These are phyloP conservation scores for Caenorhabditis becei DNA, from an alignment of 2,888 invertebrate species.

Conservation along the genomic window DNA sequence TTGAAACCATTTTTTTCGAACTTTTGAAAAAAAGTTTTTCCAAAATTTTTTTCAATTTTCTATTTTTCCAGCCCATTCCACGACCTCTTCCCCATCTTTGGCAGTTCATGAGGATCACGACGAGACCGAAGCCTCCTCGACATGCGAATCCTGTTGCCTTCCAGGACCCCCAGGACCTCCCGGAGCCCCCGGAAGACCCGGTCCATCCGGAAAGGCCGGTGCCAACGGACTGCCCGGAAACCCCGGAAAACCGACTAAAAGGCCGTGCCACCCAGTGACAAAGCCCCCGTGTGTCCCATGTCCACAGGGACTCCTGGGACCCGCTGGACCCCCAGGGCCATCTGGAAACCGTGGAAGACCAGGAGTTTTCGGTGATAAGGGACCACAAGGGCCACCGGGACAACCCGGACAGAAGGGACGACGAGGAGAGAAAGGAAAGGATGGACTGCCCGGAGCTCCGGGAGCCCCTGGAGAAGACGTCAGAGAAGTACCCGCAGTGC, in stretches of 20 bases:
- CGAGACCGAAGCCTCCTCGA: constrained; percentile 14
- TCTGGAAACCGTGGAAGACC: constrained; percentile 58
- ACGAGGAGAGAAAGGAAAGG: constrained; percentile 68
- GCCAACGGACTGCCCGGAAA: constrained; percentile 63
- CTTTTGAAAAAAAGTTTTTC: no score
- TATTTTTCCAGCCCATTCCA: neutral
- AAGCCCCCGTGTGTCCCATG: constrained; percentile 56
- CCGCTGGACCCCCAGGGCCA: constrained; percentile 56
- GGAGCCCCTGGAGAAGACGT: constrained; percentile 60
- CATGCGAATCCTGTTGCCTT: no score
- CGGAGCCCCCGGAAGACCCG: constrained; percentile 58
- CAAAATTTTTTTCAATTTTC: no score
- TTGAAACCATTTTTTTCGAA: no score
- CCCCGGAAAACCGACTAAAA: constrained; percentile 51
- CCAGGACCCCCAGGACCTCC: constrained; percentile 54
- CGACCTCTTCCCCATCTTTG: constrained; percentile 20
- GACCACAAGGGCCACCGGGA: constrained; percentile 65
- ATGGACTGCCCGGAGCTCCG: constrained; percentile 69
- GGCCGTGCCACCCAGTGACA: constrained; percentile 47
- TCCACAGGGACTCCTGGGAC: constrained; percentile 57
- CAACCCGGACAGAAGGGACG: constrained; percentile 64
- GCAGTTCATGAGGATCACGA: constrained; percentile 23
- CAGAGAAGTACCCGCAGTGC: constrained; percentile 30
- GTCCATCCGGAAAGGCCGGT: constrained; percentile 57
- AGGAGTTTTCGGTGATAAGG: constrained; percentile 63